Percentiles rank a stretch among this genome's conserved stretches.
Evolutionary conservation across 2,113 vertebrate species (phyloP).

Genomic region (Gymnobelideus leadbeateri): DNA sequence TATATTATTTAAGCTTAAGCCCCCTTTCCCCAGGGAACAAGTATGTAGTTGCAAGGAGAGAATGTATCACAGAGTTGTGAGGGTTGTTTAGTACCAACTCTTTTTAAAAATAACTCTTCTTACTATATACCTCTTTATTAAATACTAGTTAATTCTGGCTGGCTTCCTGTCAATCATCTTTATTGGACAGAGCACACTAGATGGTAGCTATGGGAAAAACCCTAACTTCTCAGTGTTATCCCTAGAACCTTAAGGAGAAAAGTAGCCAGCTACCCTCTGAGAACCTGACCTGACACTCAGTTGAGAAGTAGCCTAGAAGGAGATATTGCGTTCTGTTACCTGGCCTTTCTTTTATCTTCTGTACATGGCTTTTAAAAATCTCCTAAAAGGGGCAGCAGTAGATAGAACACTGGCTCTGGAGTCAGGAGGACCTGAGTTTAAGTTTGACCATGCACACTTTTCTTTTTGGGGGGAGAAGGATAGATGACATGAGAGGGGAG

Average conservation of each 20-base stretch:
- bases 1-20: not conserved
- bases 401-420: too few relatives aligned
- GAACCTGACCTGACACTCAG: not conserved
- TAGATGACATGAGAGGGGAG: too few relatives aligned
- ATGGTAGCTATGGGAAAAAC: not conserved
- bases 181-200: not conserved
- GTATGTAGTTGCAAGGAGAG: not conserved
- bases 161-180: not conserved
- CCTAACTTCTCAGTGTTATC: not conserved
- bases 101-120: not conserved
- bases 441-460: too few relatives aligned
- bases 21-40: not conserved
- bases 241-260: not conserved
- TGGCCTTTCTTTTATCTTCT: not conserved
- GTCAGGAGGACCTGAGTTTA: too few relatives aligned
- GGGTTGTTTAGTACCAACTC: not conserved
- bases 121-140: not conserved
- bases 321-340: not conserved
- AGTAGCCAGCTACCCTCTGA: not conserved
- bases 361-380: not conserved
- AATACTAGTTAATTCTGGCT: not conserved
- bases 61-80: not conserved
- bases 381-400: too few relatives aligned
- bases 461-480: too few relatives aligned
- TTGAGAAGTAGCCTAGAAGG: not conserved